Evolutionary conservation across 2,888 invertebrate species (phyloP), one percentile per base, ranked within the genome.

Genomic region (Drosophila cyrtoloma): DNA sequence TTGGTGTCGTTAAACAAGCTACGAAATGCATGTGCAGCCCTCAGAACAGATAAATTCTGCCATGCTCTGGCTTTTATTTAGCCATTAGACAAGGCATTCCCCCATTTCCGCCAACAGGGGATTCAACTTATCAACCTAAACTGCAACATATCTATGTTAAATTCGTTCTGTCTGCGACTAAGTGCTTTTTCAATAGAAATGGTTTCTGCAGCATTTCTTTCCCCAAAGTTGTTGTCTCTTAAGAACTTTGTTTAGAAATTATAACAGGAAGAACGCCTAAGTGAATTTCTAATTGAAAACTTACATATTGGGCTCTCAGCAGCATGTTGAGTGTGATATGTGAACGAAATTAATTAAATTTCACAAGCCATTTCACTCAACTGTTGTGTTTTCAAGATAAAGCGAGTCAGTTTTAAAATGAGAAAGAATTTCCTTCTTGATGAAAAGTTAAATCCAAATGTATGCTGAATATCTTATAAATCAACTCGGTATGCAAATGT

Each of bases 161-260:
- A 75, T 79, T 72, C 82, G 71, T 30, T 28, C 68, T 89, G 86
- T 84, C 75, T 74, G 53, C 35, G 84, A 42, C 85, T 77, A 86
- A 89, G 86, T 90, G 86, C 71, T 90, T 81, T 86, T 86, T 84
- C 87, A 89, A 79, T 81, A 75, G 72, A 79, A 79, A 75, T 77
- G 66, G 4, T 74, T 64, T 55, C 39, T 53, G 59, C 55, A 63
- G 73, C n/a, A 10, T 16, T 35, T 42, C 32, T 37, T 19, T n/a
- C 37, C 35, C 42, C 32, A 71, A 81, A 79, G 59, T 70, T 86
- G 60, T 59, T 56, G 35, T 67, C 28, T 44, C 39, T 55, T 68
- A 50, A 51, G 12, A 51, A 51, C 39, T 44, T 71, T 69, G 51
- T 30, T 57, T 42, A 47, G 30, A 74, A 77, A 74, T 70, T 63